These are phyloP conservation scores for Littorina saxatilis DNA, from an alignment of 1,140 invertebrate genomes.

Conservation along the genomic window DNA sequence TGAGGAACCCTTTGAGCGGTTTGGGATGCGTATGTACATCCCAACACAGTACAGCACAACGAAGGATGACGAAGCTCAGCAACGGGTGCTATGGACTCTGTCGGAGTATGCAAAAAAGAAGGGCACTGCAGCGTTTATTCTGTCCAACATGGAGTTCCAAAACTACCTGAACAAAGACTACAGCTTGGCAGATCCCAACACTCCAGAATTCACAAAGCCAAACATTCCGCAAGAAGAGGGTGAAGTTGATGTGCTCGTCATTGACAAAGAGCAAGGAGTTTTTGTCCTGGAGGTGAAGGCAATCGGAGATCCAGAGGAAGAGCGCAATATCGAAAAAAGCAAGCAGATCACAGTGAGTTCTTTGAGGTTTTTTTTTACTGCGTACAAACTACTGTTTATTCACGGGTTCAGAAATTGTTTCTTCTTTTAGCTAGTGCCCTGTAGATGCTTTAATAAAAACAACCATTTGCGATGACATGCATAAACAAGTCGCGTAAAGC, in stretches of 20 bases:
- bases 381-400: too few relatives aligned
- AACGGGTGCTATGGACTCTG: not conserved
- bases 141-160: conserved; percentile 31
- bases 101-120: not conserved
- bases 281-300: conserved; percentile 29
- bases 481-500: too few relatives aligned
- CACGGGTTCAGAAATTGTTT: too few relatives aligned
- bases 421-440: too few relatives aligned
- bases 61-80: conserved; percentile 9
- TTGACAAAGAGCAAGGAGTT: not conserved
- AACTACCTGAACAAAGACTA: conserved; percentile 29
- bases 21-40: too few relatives aligned
- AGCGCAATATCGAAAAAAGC: too few relatives aligned
- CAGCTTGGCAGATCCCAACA: not conserved
- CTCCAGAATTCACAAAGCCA: not conserved
- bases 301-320: not conserved
- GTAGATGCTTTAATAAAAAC: too few relatives aligned
- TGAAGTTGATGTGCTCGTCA: conserved; percentile 10
- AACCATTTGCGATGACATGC: too few relatives aligned
- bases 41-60: not conserved
- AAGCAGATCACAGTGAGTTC: too few relatives aligned
- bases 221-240: not conserved
- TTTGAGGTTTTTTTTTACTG: too few relatives aligned
- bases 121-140: not conserved
- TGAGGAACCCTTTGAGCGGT: not conserved